A percentile compares a stretch with the other conserved stretches of the same genome.
These are phyloP conservation scores for Muscidifurax raptorellus DNA, from an alignment of 1,140 invertebrate genomes.

Conservation along the genomic window DNA sequence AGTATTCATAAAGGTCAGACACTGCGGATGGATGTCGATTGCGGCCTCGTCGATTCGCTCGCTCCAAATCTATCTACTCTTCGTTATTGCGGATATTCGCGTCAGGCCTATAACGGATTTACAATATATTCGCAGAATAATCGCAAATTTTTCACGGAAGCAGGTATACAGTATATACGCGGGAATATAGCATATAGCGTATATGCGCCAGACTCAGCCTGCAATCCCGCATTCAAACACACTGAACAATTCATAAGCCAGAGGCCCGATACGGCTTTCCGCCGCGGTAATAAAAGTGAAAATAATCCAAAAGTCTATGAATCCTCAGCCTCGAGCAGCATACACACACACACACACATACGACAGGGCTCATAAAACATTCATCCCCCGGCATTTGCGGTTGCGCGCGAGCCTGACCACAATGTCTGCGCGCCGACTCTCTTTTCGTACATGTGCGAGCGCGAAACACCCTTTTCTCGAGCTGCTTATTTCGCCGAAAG, in stretches of 20 bases:
- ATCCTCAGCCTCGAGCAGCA: background rate
- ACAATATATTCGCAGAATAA: background rate
- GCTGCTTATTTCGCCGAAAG: too few species aligned
- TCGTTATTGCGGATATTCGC: background rate
- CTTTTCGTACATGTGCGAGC: background rate
- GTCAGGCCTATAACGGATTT: too few species aligned
- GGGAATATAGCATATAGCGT: slow-evolving; percentile 5
- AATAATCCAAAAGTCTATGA: slow-evolving; percentile 52
- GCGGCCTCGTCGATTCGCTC: slow-evolving; percentile 40
- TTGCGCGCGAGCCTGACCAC: slow-evolving; percentile 29
- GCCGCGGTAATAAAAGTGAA: slow-evolving; percentile 45
- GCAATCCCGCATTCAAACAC: slow-evolving; percentile 15
- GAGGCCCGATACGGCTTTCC: background rate
- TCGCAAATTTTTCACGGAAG: background rate
- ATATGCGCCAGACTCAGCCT: too few species aligned
- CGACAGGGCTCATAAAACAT: slow-evolving; percentile 37
- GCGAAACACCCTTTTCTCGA: background rate
- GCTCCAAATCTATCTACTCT: background rate
- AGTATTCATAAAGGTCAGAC: slow-evolving; percentile 73
- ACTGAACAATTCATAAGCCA: slow-evolving; percentile 48
- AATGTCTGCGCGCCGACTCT: slow-evolving; percentile 22
- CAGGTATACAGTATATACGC: background rate
- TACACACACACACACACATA: background rate
- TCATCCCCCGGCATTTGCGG: slow-evolving; percentile 42
- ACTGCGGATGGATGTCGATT: slow-evolving; percentile 56